Conservation (phyloP, 2,888 invertebrate genomes). For the Mythimna ferrago region DNA sequence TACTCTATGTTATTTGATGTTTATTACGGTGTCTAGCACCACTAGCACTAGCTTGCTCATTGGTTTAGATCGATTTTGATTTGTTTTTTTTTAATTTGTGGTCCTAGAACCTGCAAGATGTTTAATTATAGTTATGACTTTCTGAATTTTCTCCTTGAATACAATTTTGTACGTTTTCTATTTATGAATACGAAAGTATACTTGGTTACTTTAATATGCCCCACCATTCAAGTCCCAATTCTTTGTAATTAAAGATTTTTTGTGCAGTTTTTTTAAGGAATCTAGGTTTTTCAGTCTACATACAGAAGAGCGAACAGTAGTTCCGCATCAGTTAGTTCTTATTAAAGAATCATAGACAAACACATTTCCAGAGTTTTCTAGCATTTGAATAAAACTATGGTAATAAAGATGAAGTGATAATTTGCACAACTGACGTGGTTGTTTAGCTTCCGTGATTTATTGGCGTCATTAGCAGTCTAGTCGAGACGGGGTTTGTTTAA, state of each 20-base stretch:
- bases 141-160: not conserved
- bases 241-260: not conserved
- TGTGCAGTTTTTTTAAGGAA: not conserved
- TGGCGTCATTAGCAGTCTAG: conserved; percentile 65
- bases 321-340: conserved; percentile 5
- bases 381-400: conserved; percentile 38
- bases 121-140: not conserved
- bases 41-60: too few relatives aligned
- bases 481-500: conserved; percentile 57
- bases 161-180: not conserved
- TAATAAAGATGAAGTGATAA: conserved; percentile 57
- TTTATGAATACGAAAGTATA: not conserved
- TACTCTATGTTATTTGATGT: too few relatives aligned
- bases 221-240: not conserved
- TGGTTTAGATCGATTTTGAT: too few relatives aligned
- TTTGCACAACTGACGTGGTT: conserved; percentile 71
- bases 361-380: conserved; percentile 33
- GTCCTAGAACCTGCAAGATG: not conserved
- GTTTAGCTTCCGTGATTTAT: conserved; percentile 75
- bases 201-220: too few relatives aligned
- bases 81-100: too few relatives aligned
- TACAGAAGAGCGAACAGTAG: not conserved
- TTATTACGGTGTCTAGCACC: too few relatives aligned
- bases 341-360: conserved; percentile 3
- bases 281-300: not conserved